phyloP scores from a whole-genome alignment of 2,113 vertebrate genomes.

The Peromyscus leucopus region DNA sequence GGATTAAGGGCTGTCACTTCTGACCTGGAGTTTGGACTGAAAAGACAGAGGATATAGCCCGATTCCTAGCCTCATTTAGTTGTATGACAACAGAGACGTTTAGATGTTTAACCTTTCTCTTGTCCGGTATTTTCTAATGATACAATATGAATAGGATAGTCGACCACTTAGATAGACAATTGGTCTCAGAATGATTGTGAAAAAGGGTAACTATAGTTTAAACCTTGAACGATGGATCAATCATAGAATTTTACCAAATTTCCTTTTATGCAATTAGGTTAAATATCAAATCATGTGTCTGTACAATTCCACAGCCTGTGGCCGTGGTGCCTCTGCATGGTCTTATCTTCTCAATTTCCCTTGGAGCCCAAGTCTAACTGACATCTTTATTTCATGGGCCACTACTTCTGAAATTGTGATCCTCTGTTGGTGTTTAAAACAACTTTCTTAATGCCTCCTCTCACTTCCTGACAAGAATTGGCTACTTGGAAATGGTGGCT shows the following conservation, averaged over 20 bases:
- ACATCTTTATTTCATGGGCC: conserved; percentile 1
- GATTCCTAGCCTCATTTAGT: neutral
- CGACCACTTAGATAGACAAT: neutral
- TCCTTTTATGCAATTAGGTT: neutral
- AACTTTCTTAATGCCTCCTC: neutral
- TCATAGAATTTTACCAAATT: neutral
- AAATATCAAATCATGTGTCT: neutral
- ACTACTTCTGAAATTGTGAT: neutral
- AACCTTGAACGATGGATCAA: neutral
- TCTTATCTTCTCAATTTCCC: neutral
- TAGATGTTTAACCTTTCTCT: neutral
- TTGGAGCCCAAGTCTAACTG: neutral
- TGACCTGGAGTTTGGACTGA: neutral
- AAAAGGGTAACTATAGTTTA: neutral
- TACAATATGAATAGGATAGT: neutral
- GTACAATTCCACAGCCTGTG: neutral
- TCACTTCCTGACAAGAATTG: neutral
- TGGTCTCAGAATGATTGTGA: neutral
- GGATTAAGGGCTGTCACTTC: neutral
- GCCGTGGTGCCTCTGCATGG: neutral
- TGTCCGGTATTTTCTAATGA: neutral
- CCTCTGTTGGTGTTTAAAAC: neutral
- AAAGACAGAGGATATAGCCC: neutral
- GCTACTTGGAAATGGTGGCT: neutral
- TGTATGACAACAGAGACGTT: neutral